phyloP scores from a whole-genome alignment of 2,888 invertebrate genomes.

The Dynastes maya region DNA sequence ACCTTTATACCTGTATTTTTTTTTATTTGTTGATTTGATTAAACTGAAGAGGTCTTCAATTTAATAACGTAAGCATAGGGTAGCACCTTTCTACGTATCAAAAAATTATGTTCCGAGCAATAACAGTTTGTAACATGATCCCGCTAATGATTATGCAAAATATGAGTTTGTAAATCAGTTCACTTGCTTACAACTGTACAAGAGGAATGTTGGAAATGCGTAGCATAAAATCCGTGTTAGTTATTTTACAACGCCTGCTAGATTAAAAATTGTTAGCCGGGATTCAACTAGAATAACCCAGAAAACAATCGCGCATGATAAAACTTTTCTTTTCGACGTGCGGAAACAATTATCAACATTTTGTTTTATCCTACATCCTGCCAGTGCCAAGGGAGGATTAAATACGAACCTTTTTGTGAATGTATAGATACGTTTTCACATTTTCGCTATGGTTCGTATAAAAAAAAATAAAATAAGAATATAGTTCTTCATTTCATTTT shows the following conservation, averaged over 20 bases:
- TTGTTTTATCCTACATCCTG: neutral
- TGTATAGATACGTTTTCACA: neutral
- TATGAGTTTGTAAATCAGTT: neutral
- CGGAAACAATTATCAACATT: slow-evolving; percentile 17
- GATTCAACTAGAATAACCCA: neutral
- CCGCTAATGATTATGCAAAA: neutral
- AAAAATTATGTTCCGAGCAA: neutral
- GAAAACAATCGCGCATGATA: slow-evolving; percentile 7
- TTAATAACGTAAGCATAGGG: neutral
- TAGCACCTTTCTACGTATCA: neutral
- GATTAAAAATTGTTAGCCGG: slow-evolving; percentile 12
- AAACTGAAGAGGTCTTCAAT: too few species aligned
- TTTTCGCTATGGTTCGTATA: neutral
- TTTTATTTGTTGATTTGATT: too few species aligned
- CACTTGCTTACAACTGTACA: neutral
- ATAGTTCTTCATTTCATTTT: too few species aligned
- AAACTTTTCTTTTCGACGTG: slow-evolving; percentile 5
- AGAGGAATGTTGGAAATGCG: neutral
- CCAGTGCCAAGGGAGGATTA: slow-evolving; percentile 7
- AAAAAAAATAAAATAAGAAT: neutral
- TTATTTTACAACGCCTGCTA: slow-evolving; percentile 1
- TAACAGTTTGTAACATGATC: neutral
- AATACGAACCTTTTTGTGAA: neutral
- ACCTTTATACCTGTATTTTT: too few species aligned
- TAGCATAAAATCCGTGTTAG: neutral